Evolutionary conservation across 2,888 invertebrate species (phyloP).

Genomic region (Embidobia sp.): DNA sequence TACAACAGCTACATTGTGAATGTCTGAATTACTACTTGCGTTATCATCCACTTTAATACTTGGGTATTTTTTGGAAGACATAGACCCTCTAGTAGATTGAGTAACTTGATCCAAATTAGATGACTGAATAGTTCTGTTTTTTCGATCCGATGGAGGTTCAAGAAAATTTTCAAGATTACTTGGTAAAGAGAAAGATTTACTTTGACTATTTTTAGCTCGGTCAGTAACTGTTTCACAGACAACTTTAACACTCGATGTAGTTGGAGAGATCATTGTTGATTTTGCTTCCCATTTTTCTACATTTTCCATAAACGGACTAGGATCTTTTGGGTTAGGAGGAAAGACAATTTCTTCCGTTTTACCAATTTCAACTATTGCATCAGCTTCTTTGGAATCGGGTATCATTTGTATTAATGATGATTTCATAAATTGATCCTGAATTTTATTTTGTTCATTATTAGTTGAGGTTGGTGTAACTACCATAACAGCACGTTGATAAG

Average conservation of each 20-base stretch:
- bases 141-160: too few relatives aligned
- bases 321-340: constrained; percentile 50
- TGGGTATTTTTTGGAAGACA: constrained; percentile 52
- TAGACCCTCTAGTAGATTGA: constrained; percentile 57
- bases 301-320: constrained; percentile 52
- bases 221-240: constrained; percentile 50
- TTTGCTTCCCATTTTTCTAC: constrained; percentile 44
- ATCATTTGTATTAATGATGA: constrained; percentile 85
- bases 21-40: constrained; percentile 23
- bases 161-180: too few relatives aligned
- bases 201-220: too few relatives aligned
- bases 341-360: constrained; percentile 55
- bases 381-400: constrained; percentile 70
- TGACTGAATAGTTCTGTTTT: too few relatives aligned
- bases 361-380: constrained; percentile 49
- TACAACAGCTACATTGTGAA: constrained; percentile 66
- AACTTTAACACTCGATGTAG: constrained; percentile 23
- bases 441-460: constrained; percentile 83
- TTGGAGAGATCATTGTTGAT: constrained; percentile 22
- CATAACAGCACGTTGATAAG: constrained; percentile 84
- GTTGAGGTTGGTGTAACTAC: constrained; percentile 86
- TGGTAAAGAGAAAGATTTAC: too few relatives aligned
- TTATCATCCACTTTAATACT: constrained; percentile 24
- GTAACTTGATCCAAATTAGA: constrained; percentile 63
- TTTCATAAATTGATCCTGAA: constrained; percentile 86